Conservation (phyloP, 92 coral and sea anemone genomes). For the Palythoa grandiflora region DNA sequence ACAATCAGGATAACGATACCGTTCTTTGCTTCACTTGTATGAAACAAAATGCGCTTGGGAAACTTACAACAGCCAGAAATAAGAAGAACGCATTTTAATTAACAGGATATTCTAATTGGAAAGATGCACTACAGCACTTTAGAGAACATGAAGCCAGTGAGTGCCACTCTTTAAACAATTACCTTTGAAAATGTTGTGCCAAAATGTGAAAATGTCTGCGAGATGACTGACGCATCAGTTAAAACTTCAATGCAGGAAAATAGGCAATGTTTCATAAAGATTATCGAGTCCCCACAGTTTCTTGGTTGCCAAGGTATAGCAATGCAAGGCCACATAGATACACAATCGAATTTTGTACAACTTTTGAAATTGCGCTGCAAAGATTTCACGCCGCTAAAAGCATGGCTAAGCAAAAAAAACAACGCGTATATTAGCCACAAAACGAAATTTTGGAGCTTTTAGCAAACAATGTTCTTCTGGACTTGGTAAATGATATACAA, state of each 20-base stretch:
- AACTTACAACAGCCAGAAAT: not conserved
- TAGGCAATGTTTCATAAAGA: not conserved
- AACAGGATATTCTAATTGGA: no score
- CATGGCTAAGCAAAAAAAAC: slow-evolving; percentile 18
- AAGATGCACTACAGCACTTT: not conserved
- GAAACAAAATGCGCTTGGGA: slow-evolving; percentile 2
- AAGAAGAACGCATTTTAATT: not conserved
- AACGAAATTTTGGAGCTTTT: slow-evolving; percentile 13
- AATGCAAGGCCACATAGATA: slow-evolving; percentile 6
- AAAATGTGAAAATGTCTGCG: slow-evolving; percentile 16
- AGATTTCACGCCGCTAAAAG: not conserved
- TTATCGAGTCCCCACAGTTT: not conserved
- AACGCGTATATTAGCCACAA: slow-evolving; percentile 18
- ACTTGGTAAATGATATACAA: slow-evolving; percentile 8
- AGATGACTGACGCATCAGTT: not conserved
- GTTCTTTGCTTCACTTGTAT: slow-evolving; percentile 1
- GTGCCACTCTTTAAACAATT: slow-evolving; percentile 15
- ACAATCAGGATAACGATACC: not conserved
- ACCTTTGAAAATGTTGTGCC: slow-evolving; percentile 24
- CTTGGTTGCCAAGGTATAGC: not conserved
- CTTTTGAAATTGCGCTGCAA: slow-evolving; percentile 8
- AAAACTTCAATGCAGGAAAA: not conserved
- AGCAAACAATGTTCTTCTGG: not conserved
- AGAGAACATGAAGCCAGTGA: not conserved
- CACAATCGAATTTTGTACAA: slow-evolving; percentile 3